phyloP scores from a whole-genome alignment of 2,113 vertebrate species.

The Eptatretus burgeri region DNA sequence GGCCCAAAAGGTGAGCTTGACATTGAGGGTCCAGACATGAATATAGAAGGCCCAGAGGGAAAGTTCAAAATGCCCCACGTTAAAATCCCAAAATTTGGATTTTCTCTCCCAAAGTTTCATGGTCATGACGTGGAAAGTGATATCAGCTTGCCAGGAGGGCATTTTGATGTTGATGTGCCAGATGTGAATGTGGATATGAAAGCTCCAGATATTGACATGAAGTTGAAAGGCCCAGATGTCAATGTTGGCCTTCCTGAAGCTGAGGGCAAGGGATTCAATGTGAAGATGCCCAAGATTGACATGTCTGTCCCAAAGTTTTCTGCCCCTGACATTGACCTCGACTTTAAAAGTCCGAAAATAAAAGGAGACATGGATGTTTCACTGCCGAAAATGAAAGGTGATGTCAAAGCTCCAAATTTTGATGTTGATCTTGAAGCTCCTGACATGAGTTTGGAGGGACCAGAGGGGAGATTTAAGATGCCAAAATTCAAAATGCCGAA shows the following conservation, averaged over 20 bases:
- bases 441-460: conserved; percentile 7
- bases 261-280: conserved; percentile 9
- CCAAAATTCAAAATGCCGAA: conserved; percentile 15
- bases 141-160: too few species aligned
- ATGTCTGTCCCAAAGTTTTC: conserved; percentile 13
- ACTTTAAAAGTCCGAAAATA: neutral
- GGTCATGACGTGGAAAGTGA: too few species aligned
- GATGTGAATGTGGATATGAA: conserved; percentile 18
- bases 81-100: conserved; percentile 23
- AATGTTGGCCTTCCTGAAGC: conserved; percentile 11
- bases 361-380: neutral
- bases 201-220: conserved; percentile 9
- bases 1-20: conserved; percentile 11
- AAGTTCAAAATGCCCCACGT: conserved; percentile 15
- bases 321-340: neutral
- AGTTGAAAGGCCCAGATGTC: conserved; percentile 8
- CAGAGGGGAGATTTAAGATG: conserved; percentile 13
- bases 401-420: too few species aligned
- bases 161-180: too few species aligned
- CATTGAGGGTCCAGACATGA: too few species aligned
- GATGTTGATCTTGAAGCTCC: conserved; percentile 7
- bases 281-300: conserved; percentile 19
- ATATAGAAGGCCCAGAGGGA: too few species aligned
- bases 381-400: neutral
- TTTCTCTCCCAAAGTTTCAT: too few species aligned